Percentiles rank a stretch among this genome's conserved stretches.
phyloP scores from a whole-genome alignment of 2,888 invertebrate species.

The Rhopalosiphum nymphaeae region DNA sequence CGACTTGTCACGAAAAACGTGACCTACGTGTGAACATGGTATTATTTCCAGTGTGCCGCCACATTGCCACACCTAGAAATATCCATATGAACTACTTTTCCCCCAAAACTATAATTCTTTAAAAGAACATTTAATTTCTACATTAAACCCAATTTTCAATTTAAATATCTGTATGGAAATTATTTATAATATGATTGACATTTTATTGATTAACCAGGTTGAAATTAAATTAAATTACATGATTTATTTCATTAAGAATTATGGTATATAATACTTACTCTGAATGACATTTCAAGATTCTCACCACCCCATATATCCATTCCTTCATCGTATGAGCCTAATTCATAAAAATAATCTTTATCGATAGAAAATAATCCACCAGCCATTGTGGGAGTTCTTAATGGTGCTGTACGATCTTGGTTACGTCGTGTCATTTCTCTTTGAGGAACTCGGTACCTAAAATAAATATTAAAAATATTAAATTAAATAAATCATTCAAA shows the following conservation, averaged over 20 bases:
- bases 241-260: background rate
- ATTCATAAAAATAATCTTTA: slow-evolving; percentile 95
- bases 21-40: slow-evolving; percentile 96
- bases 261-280: slow-evolving; percentile 75
- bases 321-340: slow-evolving; percentile 98
- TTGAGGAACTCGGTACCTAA: slow-evolving; percentile 96
- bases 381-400: slow-evolving; percentile 98
- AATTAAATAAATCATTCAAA: background rate
- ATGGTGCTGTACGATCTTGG: slow-evolving; percentile 91
- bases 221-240: background rate
- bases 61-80: slow-evolving; percentile 92
- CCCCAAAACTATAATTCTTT: slow-evolving; percentile 40
- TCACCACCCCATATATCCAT: slow-evolving; percentile 99
- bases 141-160: background rate
- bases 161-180: slow-evolving; percentile 24
- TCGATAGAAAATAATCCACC: slow-evolving; percentile 96
- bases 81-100: slow-evolving; percentile 63
- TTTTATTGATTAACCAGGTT: background rate
- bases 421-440: slow-evolving; percentile 94
- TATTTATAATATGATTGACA: background rate
- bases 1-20: slow-evolving; percentile 97
- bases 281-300: slow-evolving; percentile 94
- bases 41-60: slow-evolving; percentile 95
- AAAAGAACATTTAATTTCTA: slow-evolving; percentile 24
- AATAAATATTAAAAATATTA: slow-evolving; percentile 62